Conservation (phyloP, 2,888 invertebrate species). For the Trissonchulus latispiculum region DNA sequence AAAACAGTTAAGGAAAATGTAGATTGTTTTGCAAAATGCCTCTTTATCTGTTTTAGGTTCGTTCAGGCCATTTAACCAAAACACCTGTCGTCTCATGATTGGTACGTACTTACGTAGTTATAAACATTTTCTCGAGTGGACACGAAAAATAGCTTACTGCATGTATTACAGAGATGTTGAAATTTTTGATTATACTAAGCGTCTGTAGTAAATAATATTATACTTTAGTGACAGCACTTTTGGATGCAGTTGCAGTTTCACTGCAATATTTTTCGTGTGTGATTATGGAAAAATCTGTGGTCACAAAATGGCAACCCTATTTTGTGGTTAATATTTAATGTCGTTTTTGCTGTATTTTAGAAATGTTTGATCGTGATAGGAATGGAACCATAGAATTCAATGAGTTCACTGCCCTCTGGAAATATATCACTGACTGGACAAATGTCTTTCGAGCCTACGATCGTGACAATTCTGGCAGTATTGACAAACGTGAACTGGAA, state of each 20-base stretch:
- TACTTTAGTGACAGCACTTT: too few relatives aligned
- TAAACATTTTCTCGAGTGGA: neutral
- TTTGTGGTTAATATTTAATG: neutral
- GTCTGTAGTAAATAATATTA: too few relatives aligned
- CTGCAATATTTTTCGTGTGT: too few relatives aligned
- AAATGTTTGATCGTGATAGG: slow-evolving; percentile 80
- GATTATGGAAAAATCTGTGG: too few relatives aligned
- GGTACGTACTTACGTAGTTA: slow-evolving; percentile 53
- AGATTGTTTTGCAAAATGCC: too few relatives aligned
- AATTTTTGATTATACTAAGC: too few relatives aligned
- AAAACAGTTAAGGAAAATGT: too few relatives aligned
- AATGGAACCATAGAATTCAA: slow-evolving; percentile 82
- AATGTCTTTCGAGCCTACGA: slow-evolving; percentile 88
- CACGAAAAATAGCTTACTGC: neutral
- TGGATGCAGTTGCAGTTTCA: too few relatives aligned
- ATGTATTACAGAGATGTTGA: neutral
- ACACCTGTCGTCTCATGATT: slow-evolving; percentile 90
- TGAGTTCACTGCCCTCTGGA: slow-evolving; percentile 92
- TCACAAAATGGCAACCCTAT: too few relatives aligned
- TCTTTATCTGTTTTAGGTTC: slow-evolving; percentile 55
- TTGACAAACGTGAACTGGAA: slow-evolving; percentile 78
- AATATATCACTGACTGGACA: slow-evolving; percentile 96
- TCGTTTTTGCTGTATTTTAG: slow-evolving; percentile 10
- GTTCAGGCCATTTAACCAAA: slow-evolving; percentile 94
- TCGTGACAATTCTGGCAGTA: slow-evolving; percentile 72